Conservation (phyloP, 1,140 invertebrate species). For the Drosophila bipectinata region DNA sequence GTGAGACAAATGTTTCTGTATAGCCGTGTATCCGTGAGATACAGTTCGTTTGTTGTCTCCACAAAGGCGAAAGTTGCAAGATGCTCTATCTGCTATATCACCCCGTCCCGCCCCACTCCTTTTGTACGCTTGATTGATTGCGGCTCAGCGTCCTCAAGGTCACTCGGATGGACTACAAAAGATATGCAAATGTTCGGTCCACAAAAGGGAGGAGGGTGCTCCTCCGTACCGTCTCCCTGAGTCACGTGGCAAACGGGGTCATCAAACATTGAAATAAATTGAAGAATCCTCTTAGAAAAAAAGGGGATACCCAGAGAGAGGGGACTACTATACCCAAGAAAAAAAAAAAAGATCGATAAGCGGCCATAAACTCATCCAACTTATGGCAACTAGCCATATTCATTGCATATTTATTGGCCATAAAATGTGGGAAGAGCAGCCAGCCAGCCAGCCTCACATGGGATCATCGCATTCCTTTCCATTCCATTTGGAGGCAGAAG, state of each 20-base stretch:
- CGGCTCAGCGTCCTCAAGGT: constrained; percentile 64
- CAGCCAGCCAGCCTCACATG: constrained; percentile 33
- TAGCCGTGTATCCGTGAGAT: constrained; percentile 29
- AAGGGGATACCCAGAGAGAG: neutral
- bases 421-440: constrained; percentile 52
- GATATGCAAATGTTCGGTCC: constrained; percentile 54
- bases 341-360: constrained; percentile 18
- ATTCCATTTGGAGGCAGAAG: neutral
- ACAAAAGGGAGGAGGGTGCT: constrained; percentile 1
- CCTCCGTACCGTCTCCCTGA: neutral
- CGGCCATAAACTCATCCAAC: constrained; percentile 57
- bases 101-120: neutral
- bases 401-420: constrained; percentile 73
- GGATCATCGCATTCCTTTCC: constrained; percentile 46
- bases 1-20: constrained; percentile 48
- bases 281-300: neutral
- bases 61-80: constrained; percentile 42
- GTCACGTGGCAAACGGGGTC: constrained; percentile 27
- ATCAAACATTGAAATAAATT: constrained; percentile 8
- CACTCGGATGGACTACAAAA: constrained; percentile 50
- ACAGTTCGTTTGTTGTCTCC: constrained; percentile 36
- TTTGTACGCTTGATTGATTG: constrained; percentile 70
- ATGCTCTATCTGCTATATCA: constrained; percentile 7
- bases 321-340: neutral
- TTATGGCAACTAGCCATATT: constrained; percentile 65